Conservation (phyloP, 2,797 vertebrate genomes). For the Halcyon badia region DNA sequence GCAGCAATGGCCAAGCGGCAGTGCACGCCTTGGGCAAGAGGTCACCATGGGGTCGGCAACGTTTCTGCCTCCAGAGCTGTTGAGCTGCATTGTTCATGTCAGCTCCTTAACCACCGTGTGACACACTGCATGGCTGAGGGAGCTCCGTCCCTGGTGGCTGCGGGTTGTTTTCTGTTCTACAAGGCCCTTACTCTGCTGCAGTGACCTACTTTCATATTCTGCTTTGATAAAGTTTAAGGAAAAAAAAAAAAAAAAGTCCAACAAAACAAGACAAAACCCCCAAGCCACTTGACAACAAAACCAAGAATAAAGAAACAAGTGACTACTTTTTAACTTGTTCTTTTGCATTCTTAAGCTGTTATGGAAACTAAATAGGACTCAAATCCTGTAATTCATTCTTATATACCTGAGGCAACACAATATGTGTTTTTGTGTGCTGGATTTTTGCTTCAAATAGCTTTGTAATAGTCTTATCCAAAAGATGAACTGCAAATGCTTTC, state of each 20-base stretch:
- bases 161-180: neutral
- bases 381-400: constrained; percentile 36
- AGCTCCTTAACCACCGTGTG: fast-evolving
- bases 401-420: constrained; percentile 29
- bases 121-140: neutral
- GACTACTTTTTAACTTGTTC: neutral
- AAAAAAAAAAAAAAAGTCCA: neutral
- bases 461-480: constrained; percentile 49
- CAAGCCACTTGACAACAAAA: neutral
- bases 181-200: neutral
- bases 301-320: neutral
- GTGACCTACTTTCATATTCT: constrained; percentile 33
- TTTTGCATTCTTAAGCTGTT: constrained; percentile 12
- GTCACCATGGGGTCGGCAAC: fast-evolving
- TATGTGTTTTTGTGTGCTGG: neutral
- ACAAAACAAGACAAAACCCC: neutral
- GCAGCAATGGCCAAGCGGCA: neutral
- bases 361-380: constrained; percentile 11
- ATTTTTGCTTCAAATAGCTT: constrained; percentile 45
- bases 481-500: neutral
- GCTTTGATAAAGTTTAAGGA: neutral
- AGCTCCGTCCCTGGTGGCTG: fast-evolving
- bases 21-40: neutral
- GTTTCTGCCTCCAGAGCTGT: neutral
- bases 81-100: fast-evolving